Base-by-base conservation (phyloP, 1,140 invertebrate species). In the Neodiprion virginianus region DNA sequence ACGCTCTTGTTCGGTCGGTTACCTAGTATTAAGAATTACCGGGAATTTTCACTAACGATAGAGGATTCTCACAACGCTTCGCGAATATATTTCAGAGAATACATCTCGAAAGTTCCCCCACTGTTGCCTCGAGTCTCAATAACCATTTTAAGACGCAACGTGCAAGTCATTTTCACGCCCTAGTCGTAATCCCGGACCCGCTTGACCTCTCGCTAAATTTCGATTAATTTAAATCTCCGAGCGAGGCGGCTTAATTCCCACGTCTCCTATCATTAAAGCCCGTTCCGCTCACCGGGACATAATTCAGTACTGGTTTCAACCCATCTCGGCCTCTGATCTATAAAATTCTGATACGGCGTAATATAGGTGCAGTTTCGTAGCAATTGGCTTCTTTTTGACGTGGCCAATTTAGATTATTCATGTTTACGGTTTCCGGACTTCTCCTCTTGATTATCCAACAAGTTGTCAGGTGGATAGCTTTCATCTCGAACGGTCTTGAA, bases 91-190 rank as follows among this genome's bases (percentile, higher is more conserved):
- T 40, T 40, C 28, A 40, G 2, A 40, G 28, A 40, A 40, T 40
- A 40, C 5, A 40, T 40, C 28, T 40, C 28, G 28, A 75, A 69
- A 75, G 74, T 9, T 75, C 40, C n/a, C 47, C 72, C 69, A 65
- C 65, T 9, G 67, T 47, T 72, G 28, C 1, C 67, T 72, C 17
- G 17, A 53, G 71, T 65, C 71, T 72, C 47, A 53, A 72, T 72
- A 12, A 67, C 66, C 49, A 17, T 48, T 10, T 48, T 17, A 48
- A 67, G 40, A 61, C 61, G 8, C 23, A 5, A 67, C 2, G 7
- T 40, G 47, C 23, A 48, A 11, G 14, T 12, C 67, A 53, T 71
- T 72, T 21, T 72, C 61, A 71, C 69, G 23, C 47, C 69, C 69
- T 10, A 71, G 53, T 71, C 48, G 28, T 12, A 47, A 49, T 50